Percentiles rank a stretch among this genome's conserved stretches.
Conservation (phyloP, 2,888 invertebrate genomes). For the Cataglyphis altisquamis region DNA sequence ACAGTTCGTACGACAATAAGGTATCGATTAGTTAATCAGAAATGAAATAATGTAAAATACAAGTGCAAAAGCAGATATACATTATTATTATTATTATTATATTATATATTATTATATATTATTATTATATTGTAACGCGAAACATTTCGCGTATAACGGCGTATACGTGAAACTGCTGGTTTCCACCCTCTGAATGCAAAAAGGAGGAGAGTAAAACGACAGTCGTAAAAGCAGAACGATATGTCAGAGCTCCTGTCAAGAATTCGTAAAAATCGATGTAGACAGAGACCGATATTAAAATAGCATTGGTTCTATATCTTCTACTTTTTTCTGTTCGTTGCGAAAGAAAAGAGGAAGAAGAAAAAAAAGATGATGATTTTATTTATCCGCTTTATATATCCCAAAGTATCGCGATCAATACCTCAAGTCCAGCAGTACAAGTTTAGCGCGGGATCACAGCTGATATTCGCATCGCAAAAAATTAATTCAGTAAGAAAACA, state of each 20-base stretch:
- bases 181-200: conserved; percentile 23
- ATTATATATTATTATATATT: conserved; percentile 72
- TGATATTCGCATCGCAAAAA: neutral
- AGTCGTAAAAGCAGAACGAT: conserved; percentile 21
- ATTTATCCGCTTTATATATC: conserved; percentile 68
- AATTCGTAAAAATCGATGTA: conserved; percentile 34
- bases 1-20: conserved; percentile 86
- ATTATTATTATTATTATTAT: conserved; percentile 67
- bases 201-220: conserved; percentile 33
- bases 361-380: neutral
- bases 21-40: conserved; percentile 85
- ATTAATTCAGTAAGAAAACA: neutral
- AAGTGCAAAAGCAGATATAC: conserved; percentile 85
- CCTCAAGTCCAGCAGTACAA: conserved; percentile 3
- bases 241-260: conserved; percentile 60
- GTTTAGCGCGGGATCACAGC: neutral
- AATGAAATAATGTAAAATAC: conserved; percentile 85
- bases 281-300: neutral
- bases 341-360: neutral
- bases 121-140: conserved; percentile 80
- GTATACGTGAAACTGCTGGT: conserved; percentile 28
- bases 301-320: neutral
- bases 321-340: neutral
- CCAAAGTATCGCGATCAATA: conserved; percentile 77
- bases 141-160: conserved; percentile 53